Evolutionary conservation across 1,140 invertebrate genomes (phyloP).

Genomic region (Ruditapes philippinarum): DNA sequence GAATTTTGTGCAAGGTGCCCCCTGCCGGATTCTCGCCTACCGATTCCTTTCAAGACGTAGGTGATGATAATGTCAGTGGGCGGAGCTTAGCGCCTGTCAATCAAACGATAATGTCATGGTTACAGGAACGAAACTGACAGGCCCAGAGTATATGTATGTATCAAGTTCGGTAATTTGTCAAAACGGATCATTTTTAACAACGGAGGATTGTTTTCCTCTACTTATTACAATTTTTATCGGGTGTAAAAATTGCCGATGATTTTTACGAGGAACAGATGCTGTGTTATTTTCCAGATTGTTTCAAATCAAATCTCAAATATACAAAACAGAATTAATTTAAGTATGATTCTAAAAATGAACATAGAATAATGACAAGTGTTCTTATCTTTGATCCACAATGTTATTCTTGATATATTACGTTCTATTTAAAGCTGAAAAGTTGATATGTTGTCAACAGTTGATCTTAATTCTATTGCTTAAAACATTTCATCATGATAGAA

Average conservation of each 20-base stretch:
- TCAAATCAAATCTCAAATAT: too few relatives aligned
- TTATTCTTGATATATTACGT: too few relatives aligned
- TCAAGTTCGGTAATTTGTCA: constrained; percentile 49
- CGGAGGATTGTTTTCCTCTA: constrained; percentile 17
- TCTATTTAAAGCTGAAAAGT: too few relatives aligned
- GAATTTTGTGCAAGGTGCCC: constrained; percentile 22
- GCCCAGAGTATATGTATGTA: constrained; percentile 4
- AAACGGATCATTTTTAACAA: constrained; percentile 45
- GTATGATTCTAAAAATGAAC: too few relatives aligned
- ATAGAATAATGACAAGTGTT: too few relatives aligned
- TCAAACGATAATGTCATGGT: constrained; percentile 14
- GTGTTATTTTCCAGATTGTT: background rate
- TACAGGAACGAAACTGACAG: constrained; percentile 46
- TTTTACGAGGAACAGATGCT: background rate
- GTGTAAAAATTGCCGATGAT: background rate
- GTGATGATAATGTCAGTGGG: constrained; percentile 14
- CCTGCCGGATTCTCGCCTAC: background rate
- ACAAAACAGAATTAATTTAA: too few relatives aligned
- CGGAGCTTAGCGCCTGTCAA: background rate
- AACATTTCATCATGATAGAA: too few relatives aligned
- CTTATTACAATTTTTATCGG: background rate
- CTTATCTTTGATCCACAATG: too few relatives aligned
- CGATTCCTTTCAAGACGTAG: background rate
- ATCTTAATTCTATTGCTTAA: too few relatives aligned
- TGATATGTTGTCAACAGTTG: too few relatives aligned